These are phyloP conservation scores for Vulpes ferrilata DNA, from an alignment of 2,113 vertebrate genomes.

Conservation along the genomic window DNA sequence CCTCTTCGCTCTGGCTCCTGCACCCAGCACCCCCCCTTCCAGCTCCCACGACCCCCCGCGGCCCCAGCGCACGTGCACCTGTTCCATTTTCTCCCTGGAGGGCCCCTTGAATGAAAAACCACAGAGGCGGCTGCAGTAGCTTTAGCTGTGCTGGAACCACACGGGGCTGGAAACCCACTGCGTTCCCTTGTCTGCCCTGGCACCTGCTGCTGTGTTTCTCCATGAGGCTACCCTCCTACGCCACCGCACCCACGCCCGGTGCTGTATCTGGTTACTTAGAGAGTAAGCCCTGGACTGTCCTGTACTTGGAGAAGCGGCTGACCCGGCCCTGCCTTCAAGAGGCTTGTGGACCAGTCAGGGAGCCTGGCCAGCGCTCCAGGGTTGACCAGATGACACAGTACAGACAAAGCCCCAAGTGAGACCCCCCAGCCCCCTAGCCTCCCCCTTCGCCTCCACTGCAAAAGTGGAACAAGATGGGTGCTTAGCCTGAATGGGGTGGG, in stretches of 20 bases:
- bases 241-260: neutral
- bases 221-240: neutral
- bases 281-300: neutral
- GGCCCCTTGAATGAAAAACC: neutral
- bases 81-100: neutral
- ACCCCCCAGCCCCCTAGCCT: neutral
- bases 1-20: neutral
- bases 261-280: neutral
- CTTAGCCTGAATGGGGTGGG: accelerated
- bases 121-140: neutral
- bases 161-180: neutral
- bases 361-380: neutral
- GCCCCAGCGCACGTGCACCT: accelerated
- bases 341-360: neutral
- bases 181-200: neutral
- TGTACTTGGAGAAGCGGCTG: neutral
- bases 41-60: neutral
- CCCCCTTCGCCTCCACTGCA: neutral
- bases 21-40: neutral
- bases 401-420: neutral
- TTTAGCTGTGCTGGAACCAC: neutral
- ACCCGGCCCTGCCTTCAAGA: neutral
- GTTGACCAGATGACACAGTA: neutral
- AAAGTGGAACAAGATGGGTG: neutral
- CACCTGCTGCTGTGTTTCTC: neutral